phyloP scores from a whole-genome alignment of 2,113 vertebrate species.

The Galemys pyrenaicus region DNA sequence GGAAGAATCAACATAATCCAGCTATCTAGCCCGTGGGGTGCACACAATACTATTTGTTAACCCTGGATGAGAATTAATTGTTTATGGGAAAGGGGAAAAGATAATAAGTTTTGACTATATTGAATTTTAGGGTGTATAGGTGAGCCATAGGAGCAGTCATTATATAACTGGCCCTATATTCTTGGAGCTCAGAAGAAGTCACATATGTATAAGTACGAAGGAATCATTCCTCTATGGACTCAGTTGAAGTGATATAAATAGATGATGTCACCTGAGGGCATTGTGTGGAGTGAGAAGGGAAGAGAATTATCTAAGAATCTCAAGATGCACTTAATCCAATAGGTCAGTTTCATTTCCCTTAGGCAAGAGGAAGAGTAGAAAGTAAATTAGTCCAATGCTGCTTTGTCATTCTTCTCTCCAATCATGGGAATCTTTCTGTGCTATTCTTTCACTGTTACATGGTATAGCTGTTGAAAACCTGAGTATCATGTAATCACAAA shows the following conservation, averaged over 20 bases:
- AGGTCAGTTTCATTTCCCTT: background rate
- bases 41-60: background rate
- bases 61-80: background rate
- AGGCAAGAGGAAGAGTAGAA: background rate
- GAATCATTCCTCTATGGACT: background rate
- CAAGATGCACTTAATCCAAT: background rate
- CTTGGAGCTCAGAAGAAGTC: background rate
- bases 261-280: background rate
- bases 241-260: background rate
- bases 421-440: background rate
- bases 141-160: background rate
- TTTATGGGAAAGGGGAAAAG: background rate
- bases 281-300: background rate
- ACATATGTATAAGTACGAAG: background rate
- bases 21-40: background rate
- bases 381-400: background rate
- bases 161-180: background rate
- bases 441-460: background rate
- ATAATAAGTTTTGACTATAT: background rate
- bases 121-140: background rate
- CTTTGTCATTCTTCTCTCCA: background rate
- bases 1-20: background rate
- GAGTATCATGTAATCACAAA: background rate
- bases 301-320: background rate
- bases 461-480: background rate